Base-by-base conservation (phyloP, 2,797 vertebrate species). In the Pipistrellus nathusii region DNA sequence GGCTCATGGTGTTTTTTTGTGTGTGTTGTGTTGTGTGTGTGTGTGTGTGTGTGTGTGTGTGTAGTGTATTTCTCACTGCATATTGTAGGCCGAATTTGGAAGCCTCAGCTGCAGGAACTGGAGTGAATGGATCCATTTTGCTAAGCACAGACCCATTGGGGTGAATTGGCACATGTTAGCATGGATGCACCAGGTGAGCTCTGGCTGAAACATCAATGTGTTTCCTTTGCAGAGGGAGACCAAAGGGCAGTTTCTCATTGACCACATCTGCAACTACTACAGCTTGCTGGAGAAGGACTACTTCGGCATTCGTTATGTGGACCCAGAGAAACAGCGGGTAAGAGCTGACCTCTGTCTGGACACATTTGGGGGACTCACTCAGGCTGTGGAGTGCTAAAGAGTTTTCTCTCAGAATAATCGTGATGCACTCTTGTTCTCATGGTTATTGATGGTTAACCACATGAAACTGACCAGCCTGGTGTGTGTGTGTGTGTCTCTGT, bases 251-350 rank as follows among this genome's bases (percentile, higher is more conserved):
- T 99, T 99, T 98, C 98, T 99, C 83, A 98, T 99, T 96, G 99
- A 99, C 97, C 98, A 99, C 97, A 99, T 99, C 97, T 99, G 99
- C 98, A 99, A 99, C 98, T 99, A 99, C 98, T 99, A 99, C 98
- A 99, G 99, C 97, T 98, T 99, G 85, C 98, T 99, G 95, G 99
- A 99, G 98, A 99, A 99, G 97, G 99, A 99, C 98, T 99, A 99
- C 97, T 99, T 99, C 96, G 99, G 99, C 82, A 99, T 99, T 98
- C 99, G 99, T 98, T 99, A 99, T 80, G 99, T 99, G 98, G 99
- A 99, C 92, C 99, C 99, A 17, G 99, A 99, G 96, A 99, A 99
- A 97, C 99, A 99, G 97, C 98, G 99, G 99, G 99, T 99, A 98
- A 94, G 98, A 98, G 96, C 94, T 35, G 59, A 93, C 44, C 75